Evolutionary conservation across 2,113 vertebrate species (phyloP).

Genomic region (Centrocercus urophasianus): DNA sequence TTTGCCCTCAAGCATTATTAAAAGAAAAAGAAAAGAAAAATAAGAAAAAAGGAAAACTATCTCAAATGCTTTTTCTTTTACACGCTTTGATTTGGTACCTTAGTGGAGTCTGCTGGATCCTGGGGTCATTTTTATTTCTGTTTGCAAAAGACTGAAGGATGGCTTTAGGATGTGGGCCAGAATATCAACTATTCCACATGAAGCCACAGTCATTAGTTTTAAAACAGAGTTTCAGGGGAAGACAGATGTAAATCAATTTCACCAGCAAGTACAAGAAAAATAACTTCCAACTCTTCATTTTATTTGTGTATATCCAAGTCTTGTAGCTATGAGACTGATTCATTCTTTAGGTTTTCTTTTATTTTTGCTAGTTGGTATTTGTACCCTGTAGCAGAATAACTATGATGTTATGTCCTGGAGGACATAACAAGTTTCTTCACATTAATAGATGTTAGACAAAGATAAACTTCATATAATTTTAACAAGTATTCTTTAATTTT

Average conservation of each 20-base stretch:
- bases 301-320: not conserved
- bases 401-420: not conserved
- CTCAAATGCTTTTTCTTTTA: not conserved
- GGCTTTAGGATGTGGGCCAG: constrained; percentile 61
- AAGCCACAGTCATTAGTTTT: constrained; percentile 55
- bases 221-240: constrained; percentile 38
- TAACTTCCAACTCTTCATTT: not conserved
- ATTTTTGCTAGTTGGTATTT: not conserved
- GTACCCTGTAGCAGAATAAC: not conserved
- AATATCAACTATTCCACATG: constrained; percentile 58
- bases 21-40: not conserved
- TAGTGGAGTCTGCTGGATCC: constrained; percentile 76
- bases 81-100: constrained; percentile 70
- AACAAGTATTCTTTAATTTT: not conserved
- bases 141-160: constrained; percentile 75
- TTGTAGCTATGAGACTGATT: not conserved
- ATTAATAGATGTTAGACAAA: not conserved
- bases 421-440: not conserved
- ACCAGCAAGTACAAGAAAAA: not conserved
- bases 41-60: not conserved
- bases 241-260: constrained; percentile 58
- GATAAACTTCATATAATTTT: not conserved
- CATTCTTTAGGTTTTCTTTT: not conserved
- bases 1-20: constrained; percentile 67
- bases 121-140: constrained; percentile 85